Evolutionary conservation across 2,797 vertebrate species (phyloP).

Genomic region (Eleutherodactylus coqui): DNA sequence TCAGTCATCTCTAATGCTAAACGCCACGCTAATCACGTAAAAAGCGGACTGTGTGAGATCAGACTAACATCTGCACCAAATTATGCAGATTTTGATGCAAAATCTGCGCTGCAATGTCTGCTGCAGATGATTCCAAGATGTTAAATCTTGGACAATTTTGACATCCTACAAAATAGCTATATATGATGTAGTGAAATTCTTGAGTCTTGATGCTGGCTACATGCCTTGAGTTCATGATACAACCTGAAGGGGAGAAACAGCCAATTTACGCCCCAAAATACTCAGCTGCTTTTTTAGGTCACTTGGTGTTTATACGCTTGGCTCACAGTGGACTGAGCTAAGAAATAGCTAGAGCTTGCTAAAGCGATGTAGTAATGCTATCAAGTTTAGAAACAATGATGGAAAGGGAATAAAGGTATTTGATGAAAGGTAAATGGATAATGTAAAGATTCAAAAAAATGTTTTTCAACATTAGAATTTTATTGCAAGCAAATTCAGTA

Average conservation of each 20-base stretch:
- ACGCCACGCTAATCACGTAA: no score
- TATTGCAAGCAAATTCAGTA: no score
- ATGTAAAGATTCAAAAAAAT: no score
- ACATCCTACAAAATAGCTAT: neutral
- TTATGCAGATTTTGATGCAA: no score
- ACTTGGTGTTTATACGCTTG: constrained; percentile 14
- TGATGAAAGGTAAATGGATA: neutral
- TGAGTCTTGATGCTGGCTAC: constrained; percentile 1
- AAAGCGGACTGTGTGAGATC: no score
- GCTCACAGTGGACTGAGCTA: neutral
- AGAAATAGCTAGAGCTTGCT: neutral
- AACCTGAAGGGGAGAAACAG: neutral
- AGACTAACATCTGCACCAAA: no score
- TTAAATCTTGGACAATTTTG: neutral
- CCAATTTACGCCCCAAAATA: constrained; percentile 5
- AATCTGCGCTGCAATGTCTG: no score
- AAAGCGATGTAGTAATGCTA: neutral
- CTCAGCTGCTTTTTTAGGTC: neutral
- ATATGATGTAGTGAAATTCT: neutral
- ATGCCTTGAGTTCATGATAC: neutral
- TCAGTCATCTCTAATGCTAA: no score
- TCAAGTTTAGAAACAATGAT: neutral
- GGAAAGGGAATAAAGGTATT: neutral
- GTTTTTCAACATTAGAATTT: no score
- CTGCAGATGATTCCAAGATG: neutral